These are phyloP conservation scores for Ammodramus savannarum DNA, from an alignment of 2,113 vertebrate species.

Conservation along the genomic window DNA sequence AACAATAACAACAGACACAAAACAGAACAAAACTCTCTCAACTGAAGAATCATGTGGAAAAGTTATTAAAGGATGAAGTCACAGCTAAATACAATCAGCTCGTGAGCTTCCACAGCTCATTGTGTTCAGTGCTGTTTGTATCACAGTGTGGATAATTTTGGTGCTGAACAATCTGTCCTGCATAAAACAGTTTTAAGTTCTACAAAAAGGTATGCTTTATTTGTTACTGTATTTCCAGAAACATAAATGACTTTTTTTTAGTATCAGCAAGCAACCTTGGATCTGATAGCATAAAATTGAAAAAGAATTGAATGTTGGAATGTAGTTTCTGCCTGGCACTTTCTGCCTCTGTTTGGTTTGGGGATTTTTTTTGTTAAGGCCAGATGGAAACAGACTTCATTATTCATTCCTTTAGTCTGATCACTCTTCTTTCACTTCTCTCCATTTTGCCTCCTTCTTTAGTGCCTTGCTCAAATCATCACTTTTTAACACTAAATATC, in stretches of 20 bases:
- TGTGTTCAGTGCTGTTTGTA: neutral
- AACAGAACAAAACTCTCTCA: slow-evolving; percentile 12
- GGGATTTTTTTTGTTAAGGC: neutral
- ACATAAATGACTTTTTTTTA: neutral
- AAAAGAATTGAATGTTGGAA: neutral
- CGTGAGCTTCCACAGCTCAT: slow-evolving; percentile 8
- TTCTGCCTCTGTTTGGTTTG: neutral
- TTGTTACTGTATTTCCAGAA: neutral
- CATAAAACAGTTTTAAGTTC: neutral
- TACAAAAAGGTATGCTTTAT: neutral
- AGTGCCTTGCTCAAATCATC: neutral
- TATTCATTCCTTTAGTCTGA: neutral
- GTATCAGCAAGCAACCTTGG: neutral
- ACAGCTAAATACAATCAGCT: slow-evolving; percentile 38
- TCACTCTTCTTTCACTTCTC: neutral
- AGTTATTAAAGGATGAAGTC: slow-evolving; percentile 75
- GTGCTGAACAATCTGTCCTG: neutral
- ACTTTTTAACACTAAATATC: neutral
- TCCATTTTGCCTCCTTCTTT: neutral
- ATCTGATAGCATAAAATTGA: neutral
- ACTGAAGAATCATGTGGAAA: slow-evolving; percentile 70
- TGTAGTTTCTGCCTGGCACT: neutral
- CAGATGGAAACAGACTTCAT: neutral
- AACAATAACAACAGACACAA: neutral
- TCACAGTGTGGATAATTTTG: neutral